Percentiles rank a stretch among this genome's conserved stretches.
Conservation (phyloP, 1,140 invertebrate genomes). For the Plodia interpunctella region DNA sequence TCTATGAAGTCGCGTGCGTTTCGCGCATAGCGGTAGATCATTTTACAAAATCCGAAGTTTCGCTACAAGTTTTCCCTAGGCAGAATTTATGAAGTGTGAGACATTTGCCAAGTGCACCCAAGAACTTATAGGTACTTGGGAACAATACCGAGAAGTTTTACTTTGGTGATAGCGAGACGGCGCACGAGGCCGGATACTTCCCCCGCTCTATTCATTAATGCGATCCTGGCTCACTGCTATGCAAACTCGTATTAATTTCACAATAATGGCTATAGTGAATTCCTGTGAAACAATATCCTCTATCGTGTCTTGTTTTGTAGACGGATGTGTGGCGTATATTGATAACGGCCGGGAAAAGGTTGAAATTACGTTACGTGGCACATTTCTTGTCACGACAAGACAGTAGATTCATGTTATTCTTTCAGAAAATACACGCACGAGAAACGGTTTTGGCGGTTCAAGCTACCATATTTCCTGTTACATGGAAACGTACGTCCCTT, state of each 20-base stretch:
- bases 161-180: slow-evolving; percentile 3
- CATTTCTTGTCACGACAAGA: slow-evolving; percentile 9
- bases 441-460: slow-evolving; percentile 6
- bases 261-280: slow-evolving; percentile 13
- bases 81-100: slow-evolving; percentile 39
- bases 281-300: slow-evolving; percentile 14
- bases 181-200: slow-evolving; percentile 13
- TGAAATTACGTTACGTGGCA: slow-evolving; percentile 9
- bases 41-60: slow-evolving; percentile 30
- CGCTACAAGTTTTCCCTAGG: slow-evolving; percentile 24
- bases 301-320: neutral
- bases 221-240: slow-evolving; percentile 17
- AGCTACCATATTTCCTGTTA: neutral
- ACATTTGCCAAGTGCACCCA: slow-evolving; percentile 32
- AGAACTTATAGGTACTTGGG: slow-evolving; percentile 26
- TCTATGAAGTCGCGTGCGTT: neutral
- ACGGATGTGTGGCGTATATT: slow-evolving; percentile 1
- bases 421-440: slow-evolving; percentile 7
- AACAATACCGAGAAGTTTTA: slow-evolving; percentile 42
- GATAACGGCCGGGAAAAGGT: neutral
- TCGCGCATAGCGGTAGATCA: slow-evolving; percentile 9
- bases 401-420: slow-evolving; percentile 11
- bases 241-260: slow-evolving; percentile 23
- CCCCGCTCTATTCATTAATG: slow-evolving; percentile 21
- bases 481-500: slow-evolving; percentile 1